Evolutionary conservation across 2,888 invertebrate genomes (phyloP).

Genomic region (Drosophila austrosaltans): DNA sequence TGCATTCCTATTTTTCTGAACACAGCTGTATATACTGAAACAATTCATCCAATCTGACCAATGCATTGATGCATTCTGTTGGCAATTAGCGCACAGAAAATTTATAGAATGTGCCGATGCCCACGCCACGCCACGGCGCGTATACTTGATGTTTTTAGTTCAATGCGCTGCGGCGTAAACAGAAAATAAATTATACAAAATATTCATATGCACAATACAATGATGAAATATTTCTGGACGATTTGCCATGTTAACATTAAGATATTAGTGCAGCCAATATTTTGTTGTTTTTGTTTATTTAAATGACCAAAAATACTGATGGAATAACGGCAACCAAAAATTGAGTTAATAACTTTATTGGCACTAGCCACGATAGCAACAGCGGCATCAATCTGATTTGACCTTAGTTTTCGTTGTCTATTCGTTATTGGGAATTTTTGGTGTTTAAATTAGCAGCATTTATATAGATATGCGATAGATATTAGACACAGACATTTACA

Average conservation of each 20-base stretch:
- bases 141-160: constrained; percentile 61
- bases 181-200: constrained; percentile 45
- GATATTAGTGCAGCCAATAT: constrained; percentile 37
- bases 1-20: too few species aligned
- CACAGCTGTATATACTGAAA: not conserved
- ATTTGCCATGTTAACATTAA: constrained; percentile 53
- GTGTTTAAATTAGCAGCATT: constrained; percentile 58
- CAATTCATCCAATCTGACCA: not conserved
- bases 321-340: constrained; percentile 60
- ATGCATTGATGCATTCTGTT: constrained; percentile 20
- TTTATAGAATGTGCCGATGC: constrained; percentile 39
- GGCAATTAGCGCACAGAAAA: constrained; percentile 39
- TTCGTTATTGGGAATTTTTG: constrained; percentile 46
- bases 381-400: constrained; percentile 18
- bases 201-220: constrained; percentile 33
- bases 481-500: constrained; percentile 34
- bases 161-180: constrained; percentile 49
- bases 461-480: constrained; percentile 36
- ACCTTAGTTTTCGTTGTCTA: constrained; percentile 46
- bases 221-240: constrained; percentile 51
- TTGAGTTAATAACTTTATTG: constrained; percentile 69
- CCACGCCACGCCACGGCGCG: constrained; percentile 65
- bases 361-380: constrained; percentile 2
- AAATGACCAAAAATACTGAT: constrained; percentile 62
- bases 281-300: constrained; percentile 56